phyloP scores from a whole-genome alignment of 1,140 invertebrate genomes.

The Stenopsyche tienmushanensis region DNA sequence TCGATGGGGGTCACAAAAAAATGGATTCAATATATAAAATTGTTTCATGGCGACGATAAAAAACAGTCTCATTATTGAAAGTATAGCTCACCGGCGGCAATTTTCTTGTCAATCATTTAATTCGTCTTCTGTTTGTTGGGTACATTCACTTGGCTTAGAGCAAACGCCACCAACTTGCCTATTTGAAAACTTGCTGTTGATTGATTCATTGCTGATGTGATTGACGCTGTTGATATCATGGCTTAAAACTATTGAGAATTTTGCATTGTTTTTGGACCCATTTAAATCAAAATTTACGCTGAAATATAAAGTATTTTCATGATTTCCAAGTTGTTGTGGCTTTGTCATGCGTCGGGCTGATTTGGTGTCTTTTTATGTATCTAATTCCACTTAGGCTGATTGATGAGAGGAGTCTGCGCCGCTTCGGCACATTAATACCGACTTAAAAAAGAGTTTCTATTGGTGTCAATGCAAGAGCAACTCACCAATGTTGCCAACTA shows the following conservation, averaged over 20 bases:
- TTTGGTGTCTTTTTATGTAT: constrained; percentile 20
- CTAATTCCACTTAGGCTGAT: constrained; percentile 29
- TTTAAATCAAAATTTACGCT: not conserved
- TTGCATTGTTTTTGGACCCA: too few species aligned
- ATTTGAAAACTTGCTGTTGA: too few species aligned
- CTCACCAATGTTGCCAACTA: constrained; percentile 6
- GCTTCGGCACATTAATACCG: constrained; percentile 6
- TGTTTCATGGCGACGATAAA: constrained; percentile 15
- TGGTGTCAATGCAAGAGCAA: constrained; percentile 20
- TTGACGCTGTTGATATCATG: too few species aligned
- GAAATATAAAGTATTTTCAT: not conserved
- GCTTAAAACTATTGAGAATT: too few species aligned
- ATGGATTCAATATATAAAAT: constrained; percentile 20
- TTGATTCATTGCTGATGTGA: too few species aligned
- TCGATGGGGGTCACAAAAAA: constrained; percentile 19
- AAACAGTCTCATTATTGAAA: constrained; percentile 37
- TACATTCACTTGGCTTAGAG: not conserved
- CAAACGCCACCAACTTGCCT: not conserved
- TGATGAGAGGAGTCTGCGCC: constrained; percentile 24
- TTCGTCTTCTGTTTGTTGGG: constrained; percentile 15
- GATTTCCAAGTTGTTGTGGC: not conserved
- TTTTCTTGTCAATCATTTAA: constrained; percentile 36
- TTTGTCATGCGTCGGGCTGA: not conserved
- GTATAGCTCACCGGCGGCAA: constrained; percentile 25
- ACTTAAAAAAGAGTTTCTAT: constrained; percentile 24